phyloP scores from a whole-genome alignment of 2,113 vertebrate species.

The Bagarius yarrelli region DNA sequence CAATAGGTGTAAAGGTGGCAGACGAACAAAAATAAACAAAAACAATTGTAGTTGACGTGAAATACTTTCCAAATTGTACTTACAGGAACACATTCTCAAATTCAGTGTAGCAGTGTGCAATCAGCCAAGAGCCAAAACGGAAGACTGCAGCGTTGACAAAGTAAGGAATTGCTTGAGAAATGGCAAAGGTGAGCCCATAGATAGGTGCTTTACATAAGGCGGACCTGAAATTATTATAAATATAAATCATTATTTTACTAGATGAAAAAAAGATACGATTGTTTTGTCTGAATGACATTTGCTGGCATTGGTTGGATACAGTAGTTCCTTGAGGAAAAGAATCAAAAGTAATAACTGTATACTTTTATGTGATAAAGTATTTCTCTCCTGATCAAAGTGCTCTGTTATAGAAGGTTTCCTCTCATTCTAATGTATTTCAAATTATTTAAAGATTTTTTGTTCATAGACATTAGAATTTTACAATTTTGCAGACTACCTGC shows the following conservation, averaged over 20 bases:
- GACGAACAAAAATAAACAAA: background rate
- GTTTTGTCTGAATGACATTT: background rate
- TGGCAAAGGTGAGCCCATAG: constrained; percentile 76
- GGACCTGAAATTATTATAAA: constrained; percentile 67
- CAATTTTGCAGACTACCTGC: background rate
- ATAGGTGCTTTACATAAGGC: constrained; percentile 78
- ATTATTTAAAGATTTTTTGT: background rate
- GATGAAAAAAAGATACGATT: too few species aligned
- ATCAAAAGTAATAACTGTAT: too few species aligned
- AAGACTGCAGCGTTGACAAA: constrained; percentile 80
- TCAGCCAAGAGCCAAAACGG: constrained; percentile 81
- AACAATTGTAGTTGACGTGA: background rate
- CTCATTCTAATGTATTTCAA: background rate
- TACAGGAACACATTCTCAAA: constrained; percentile 75
- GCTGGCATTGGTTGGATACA: background rate
- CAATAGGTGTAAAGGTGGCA: background rate
- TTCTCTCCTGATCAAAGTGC: too few species aligned
- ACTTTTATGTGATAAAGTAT: too few species aligned
- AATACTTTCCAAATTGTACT: constrained; percentile 56
- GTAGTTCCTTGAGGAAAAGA: background rate
- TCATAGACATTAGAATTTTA: background rate
- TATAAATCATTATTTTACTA: too few species aligned
- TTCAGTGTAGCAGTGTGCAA: constrained; percentile 65
- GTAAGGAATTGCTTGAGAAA: constrained; percentile 80
- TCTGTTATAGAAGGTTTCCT: background rate